Evolutionary conservation across 2,797 vertebrate genomes (phyloP), one percentile per base, ranked within the genome.

Genomic region (Orestias chungarensis): DNA sequence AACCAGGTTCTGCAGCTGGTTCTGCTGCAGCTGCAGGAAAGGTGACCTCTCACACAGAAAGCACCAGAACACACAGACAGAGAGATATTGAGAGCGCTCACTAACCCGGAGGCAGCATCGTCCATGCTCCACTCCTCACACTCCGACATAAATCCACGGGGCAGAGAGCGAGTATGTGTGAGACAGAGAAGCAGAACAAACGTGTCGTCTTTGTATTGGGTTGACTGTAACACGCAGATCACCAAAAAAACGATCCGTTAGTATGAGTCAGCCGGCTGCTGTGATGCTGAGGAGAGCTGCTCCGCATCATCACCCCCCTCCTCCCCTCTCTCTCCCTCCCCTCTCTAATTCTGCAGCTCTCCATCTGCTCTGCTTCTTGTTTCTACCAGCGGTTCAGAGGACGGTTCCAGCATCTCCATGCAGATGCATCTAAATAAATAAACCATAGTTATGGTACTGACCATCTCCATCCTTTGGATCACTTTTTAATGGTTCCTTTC

Each of bases 101-200:
- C 90, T 84, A 73, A 95, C 94, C 93, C 80, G 85, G 87, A 80
- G 90, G 91, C 90, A 93, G 86, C 93, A 95, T 94, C 65, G 85
- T 93, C 93, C 93, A 93, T 94, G 70, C 90, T 93, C 90, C 86
- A 87, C 83, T 88, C 87, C 80, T 85, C 85, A 82, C 83, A 61
- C 71, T 54, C 71, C 20, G 40, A 73, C 62, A 65, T 77, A 67
- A 84, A 82, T 88, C 80, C 83, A 82, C 82, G 64, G 78, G 80
- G 68, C 12, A 52, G 71, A 31, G 61, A 0, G 66, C n/a, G 47
- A 31, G 72, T 46, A 70, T 31, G 70, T 17, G 71, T 67, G 78
- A 67, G 78, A 66, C 42, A 20, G 17, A 47, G 40, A 11, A 29
- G 27, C 25, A 18, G 25, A 65, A 5, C 18, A 3, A n/a, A 47